Conservation (phyloP, 2,113 vertebrate species). For the Pundamilia nyererei region DNA sequence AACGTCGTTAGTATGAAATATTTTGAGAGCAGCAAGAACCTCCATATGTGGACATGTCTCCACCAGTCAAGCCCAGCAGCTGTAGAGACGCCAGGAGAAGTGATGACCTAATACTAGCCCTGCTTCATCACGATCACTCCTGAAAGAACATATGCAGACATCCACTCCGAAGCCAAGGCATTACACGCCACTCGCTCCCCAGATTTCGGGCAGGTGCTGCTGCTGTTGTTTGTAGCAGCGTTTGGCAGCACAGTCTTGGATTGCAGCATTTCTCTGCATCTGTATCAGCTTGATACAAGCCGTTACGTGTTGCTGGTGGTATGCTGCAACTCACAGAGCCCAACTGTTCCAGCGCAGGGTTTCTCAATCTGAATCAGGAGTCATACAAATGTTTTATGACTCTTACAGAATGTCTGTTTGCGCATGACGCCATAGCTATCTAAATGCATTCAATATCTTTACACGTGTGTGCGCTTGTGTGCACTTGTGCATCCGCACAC, state of each 20-base stretch:
- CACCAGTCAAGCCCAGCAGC: slow-evolving; percentile 53
- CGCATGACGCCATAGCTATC: not conserved
- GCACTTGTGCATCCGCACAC: not conserved
- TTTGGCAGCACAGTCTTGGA: slow-evolving; percentile 52
- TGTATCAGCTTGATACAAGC: slow-evolving; percentile 52
- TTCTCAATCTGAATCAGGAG: not conserved
- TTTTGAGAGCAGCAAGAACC: slow-evolving; percentile 40
- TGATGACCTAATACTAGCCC: slow-evolving; percentile 63
- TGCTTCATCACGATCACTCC: slow-evolving; percentile 63
- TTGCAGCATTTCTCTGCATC: slow-evolving; percentile 48
- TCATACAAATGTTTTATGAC: not conserved
- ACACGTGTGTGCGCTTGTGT: not conserved
- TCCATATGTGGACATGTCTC: slow-evolving; percentile 67
- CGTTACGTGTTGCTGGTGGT: slow-evolving; percentile 40
- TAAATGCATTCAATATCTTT: not conserved
- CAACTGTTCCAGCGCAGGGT: not conserved
- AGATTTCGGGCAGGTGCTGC: slow-evolving; percentile 65
- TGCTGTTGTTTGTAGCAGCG: slow-evolving; percentile 54
- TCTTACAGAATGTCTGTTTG: not conserved
- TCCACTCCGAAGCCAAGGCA: slow-evolving; percentile 37
- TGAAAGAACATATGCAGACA: slow-evolving; percentile 38
- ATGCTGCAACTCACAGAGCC: slow-evolving; percentile 36
- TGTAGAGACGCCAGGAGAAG: slow-evolving; percentile 50
- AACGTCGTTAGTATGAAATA: slow-evolving; percentile 11
- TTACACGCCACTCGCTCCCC: slow-evolving; percentile 46